These are phyloP conservation scores for Xiphydria camelus DNA, from an alignment of 2,888 invertebrate species.

Conservation along the genomic window DNA sequence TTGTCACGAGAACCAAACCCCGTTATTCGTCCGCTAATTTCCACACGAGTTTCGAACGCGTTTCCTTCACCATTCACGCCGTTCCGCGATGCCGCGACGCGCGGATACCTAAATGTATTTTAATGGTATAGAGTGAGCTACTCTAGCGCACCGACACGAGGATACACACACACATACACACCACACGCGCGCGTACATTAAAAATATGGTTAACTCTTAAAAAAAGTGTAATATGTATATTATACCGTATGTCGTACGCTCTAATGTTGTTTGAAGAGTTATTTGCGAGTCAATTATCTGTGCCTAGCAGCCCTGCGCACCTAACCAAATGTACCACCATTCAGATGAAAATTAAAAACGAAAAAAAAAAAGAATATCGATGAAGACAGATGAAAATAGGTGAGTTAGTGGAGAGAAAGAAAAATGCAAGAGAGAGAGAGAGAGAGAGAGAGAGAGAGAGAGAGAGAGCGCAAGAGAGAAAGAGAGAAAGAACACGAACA, in stretches of 20 bases:
- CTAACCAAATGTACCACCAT: slow-evolving; percentile 57
- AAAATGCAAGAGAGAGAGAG: background rate
- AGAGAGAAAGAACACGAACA: slow-evolving; percentile 7
- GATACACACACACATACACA: slow-evolving; percentile 14
- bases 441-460: background rate
- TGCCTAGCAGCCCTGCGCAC: slow-evolving; percentile 62
- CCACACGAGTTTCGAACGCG: too few species aligned
- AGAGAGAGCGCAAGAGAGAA: background rate
- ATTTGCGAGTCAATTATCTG: slow-evolving; percentile 69
- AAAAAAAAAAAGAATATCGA: slow-evolving; percentile 20
- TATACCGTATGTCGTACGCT: slow-evolving; percentile 58
- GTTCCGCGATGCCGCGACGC: slow-evolving; percentile 41
- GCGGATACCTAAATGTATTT: slow-evolving; percentile 39
- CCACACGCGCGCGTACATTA: slow-evolving; percentile 26
- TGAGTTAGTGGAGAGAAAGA: background rate
- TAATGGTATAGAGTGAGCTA: slow-evolving; percentile 37
- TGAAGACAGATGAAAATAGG: background rate
- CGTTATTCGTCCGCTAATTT: too few species aligned
- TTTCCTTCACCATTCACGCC: too few species aligned
- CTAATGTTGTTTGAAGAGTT: slow-evolving; percentile 60
- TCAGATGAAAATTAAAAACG: slow-evolving; percentile 46
- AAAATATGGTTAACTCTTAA: slow-evolving; percentile 30
- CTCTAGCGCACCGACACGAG: slow-evolving; percentile 22
- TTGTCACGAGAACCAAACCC: too few species aligned
- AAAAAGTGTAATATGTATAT: slow-evolving; percentile 51